Conservation (phyloP, 2,113 vertebrate genomes). For the Crotalus helleri region DNA sequence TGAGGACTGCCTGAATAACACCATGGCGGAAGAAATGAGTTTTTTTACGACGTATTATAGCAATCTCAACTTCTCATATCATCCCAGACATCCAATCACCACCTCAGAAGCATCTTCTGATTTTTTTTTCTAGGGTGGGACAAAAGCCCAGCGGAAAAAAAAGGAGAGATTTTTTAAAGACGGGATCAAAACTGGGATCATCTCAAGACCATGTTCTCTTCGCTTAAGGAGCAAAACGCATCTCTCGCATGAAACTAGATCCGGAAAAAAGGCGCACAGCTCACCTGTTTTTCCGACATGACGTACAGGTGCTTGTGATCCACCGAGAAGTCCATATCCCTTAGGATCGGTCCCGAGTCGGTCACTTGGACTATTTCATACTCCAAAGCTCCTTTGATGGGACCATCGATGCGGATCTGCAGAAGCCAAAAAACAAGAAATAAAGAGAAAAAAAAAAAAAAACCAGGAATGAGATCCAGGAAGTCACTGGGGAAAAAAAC, state of each 20-base stretch:
- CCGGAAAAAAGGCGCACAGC: constrained; percentile 10
- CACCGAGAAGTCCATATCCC: constrained; percentile 94
- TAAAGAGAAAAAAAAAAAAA: too few species aligned
- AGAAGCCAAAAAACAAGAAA: not conserved
- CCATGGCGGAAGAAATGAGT: too few species aligned
- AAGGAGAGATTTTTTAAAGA: not conserved
- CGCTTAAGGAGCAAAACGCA: not conserved
- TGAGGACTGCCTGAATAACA: too few species aligned
- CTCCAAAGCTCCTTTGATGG: constrained; percentile 79
- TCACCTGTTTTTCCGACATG: constrained; percentile 97
- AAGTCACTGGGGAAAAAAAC: not conserved
- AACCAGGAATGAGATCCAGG: not conserved
- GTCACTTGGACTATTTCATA: constrained; percentile 93
- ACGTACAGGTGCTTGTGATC: constrained; percentile 90
- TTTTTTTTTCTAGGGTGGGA: not conserved
- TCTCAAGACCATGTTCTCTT: not conserved
- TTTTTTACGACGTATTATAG: too few species aligned
- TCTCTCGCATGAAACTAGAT: not conserved
- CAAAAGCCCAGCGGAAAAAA: not conserved
- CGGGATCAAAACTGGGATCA: not conserved
- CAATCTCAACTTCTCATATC: not conserved
- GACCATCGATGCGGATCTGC: constrained; percentile 91
- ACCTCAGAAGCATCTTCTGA: not conserved
- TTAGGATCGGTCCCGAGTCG: constrained; percentile 81
- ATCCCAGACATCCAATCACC: not conserved